Conservation (phyloP, 2,888 invertebrate genomes). For the Bugula neritina region DNA sequence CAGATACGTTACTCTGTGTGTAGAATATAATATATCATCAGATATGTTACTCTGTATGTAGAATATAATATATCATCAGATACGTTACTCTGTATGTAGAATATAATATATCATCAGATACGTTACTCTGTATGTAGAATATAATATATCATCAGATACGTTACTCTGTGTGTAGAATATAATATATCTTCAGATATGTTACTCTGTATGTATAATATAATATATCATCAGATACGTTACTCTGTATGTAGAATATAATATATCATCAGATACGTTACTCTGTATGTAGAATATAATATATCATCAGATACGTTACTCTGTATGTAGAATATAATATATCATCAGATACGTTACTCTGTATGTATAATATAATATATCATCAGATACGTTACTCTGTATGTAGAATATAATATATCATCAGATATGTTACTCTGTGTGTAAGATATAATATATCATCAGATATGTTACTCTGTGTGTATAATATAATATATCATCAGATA, state of each 20-base stretch:
- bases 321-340: background rate
- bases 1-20: slow-evolving; percentile 1
- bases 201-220: background rate
- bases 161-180: background rate
- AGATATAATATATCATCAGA: background rate
- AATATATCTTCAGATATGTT: background rate
- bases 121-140: background rate
- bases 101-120: background rate
- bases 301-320: slow-evolving; percentile 1
- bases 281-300: background rate
- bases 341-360: slow-evolving; percentile 7
- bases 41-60: slow-evolving; percentile 10
- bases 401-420: background rate
- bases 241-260: background rate
- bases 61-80: background rate
- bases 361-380: background rate
- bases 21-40: background rate
- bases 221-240: background rate
- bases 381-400: slow-evolving; percentile 6
- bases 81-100: background rate
- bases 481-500: background rate
- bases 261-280: background rate
- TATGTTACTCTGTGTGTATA: background rate
- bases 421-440: slow-evolving; percentile 6
- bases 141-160: background rate